Percentiles rank a stretch among this genome's conserved stretches.
Evolutionary conservation across 2,797 vertebrate genomes (phyloP).

Genomic region (Otolemur crassicaudatus): DNA sequence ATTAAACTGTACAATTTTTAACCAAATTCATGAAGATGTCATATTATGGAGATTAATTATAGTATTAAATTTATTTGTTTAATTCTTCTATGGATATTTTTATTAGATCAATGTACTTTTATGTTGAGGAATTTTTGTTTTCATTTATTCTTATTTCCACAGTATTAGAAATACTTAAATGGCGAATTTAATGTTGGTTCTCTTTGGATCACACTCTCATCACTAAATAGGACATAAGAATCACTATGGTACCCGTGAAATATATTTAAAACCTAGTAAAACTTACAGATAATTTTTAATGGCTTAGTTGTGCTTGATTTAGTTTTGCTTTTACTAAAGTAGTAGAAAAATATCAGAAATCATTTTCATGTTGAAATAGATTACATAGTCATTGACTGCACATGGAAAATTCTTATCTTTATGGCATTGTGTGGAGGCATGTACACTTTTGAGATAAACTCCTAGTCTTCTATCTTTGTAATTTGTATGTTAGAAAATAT

Average conservation of each 20-base stretch:
- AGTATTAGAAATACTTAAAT: constrained; percentile 2
- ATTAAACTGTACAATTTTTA: neutral
- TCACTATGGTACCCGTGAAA: neutral
- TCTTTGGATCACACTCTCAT: neutral
- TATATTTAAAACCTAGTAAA: neutral
- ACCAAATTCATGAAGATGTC: neutral
- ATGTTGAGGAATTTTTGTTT: neutral
- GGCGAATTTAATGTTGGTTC: neutral
- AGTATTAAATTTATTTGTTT: neutral
- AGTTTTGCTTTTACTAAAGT: neutral
- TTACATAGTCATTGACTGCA: neutral
- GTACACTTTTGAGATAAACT: neutral
- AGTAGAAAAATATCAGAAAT: neutral
- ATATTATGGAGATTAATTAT: neutral
- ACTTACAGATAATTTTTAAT: neutral
- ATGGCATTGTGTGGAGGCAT: neutral
- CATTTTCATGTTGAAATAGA: neutral
- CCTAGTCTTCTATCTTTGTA: neutral
- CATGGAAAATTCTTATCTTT: neutral
- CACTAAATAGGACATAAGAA: neutral
- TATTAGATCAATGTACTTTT: neutral
- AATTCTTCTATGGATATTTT: neutral
- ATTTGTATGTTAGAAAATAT: neutral
- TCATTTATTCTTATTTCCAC: neutral
- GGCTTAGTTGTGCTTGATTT: neutral